A percentile compares a stretch with the other conserved stretches of the same genome.
Conservation (phyloP, 2,113 vertebrate genomes). For the Dipodomys merriami region DNA sequence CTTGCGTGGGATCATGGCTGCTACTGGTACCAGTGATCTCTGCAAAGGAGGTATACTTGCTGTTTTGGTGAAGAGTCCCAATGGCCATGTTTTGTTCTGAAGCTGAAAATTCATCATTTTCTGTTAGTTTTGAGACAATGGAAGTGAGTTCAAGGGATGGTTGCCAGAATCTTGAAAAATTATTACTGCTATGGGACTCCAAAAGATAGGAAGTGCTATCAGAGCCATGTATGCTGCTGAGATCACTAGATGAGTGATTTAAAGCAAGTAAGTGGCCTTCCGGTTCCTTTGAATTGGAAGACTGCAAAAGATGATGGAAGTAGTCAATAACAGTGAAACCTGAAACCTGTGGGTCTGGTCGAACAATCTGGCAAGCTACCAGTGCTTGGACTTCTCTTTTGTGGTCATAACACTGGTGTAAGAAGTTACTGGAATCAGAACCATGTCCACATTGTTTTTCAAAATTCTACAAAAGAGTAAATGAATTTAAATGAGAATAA, state of each 20-base stretch:
- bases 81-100: constrained; percentile 57
- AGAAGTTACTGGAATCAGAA: constrained; percentile 70
- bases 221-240: constrained; percentile 77
- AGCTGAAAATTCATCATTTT: constrained; percentile 74
- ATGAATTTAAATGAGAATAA: constrained; percentile 53
- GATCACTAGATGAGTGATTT: constrained; percentile 73
- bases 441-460: constrained; percentile 63
- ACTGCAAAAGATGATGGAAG: constrained; percentile 81
- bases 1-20: constrained; percentile 54
- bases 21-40: constrained; percentile 43
- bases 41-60: constrained; percentile 45
- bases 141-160: constrained; percentile 86
- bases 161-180: constrained; percentile 82
- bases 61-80: constrained; percentile 69
- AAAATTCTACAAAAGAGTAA: constrained; percentile 81
- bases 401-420: constrained; percentile 69
- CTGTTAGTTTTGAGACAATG: constrained; percentile 78
- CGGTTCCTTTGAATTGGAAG: constrained; percentile 49
- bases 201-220: constrained; percentile 73
- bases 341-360: constrained; percentile 80
- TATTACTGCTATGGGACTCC: constrained; percentile 64
- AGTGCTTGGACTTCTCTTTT: constrained; percentile 80
- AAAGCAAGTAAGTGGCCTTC: constrained; percentile 46
- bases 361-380: constrained; percentile 87
- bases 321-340: constrained; percentile 88